A percentile compares a stretch with the other conserved stretches of the same genome.
phyloP scores from a whole-genome alignment of 2,888 invertebrate genomes.

The Mythimna ferrago region DNA sequence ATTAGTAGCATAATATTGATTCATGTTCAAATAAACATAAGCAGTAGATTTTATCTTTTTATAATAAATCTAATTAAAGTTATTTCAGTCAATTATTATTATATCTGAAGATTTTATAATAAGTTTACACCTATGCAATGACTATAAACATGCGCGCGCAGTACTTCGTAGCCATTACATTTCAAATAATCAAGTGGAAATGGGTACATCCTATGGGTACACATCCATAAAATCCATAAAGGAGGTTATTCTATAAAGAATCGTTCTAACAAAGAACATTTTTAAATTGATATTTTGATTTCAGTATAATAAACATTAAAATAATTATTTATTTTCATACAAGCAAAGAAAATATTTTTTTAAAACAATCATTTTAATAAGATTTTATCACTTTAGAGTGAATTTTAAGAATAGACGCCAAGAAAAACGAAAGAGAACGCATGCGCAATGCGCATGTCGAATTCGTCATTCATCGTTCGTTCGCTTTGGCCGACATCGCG shows the following conservation, averaged over 20 bases:
- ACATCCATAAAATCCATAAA: conserved; percentile 50
- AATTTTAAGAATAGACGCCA: conserved; percentile 48
- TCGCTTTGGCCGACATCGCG: conserved; percentile 84
- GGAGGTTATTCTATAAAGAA: conserved; percentile 33
- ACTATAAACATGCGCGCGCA: conserved; percentile 48
- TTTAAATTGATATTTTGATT: background rate
- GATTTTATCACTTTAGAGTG: conserved; percentile 9
- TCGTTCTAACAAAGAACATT: conserved; percentile 2
- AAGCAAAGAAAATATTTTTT: background rate
- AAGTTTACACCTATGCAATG: background rate
- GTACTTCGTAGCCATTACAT: background rate
- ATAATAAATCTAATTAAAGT: background rate
- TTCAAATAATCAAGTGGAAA: conserved; percentile 19
- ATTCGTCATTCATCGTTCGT: conserved; percentile 79
- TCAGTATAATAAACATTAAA: background rate
- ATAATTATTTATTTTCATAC: conserved; percentile 2
- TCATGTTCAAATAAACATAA: background rate
- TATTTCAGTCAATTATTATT: background rate
- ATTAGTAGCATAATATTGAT: conserved; percentile 12
- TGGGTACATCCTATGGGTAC: background rate
- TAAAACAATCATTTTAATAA: background rate
- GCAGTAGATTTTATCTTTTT: background rate
- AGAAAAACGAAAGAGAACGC: conserved; percentile 64
- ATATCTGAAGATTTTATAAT: background rate
- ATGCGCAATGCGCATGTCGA: conserved; percentile 78